phyloP scores from a whole-genome alignment of 2,113 vertebrate genomes.

The Labeo catla region DNA sequence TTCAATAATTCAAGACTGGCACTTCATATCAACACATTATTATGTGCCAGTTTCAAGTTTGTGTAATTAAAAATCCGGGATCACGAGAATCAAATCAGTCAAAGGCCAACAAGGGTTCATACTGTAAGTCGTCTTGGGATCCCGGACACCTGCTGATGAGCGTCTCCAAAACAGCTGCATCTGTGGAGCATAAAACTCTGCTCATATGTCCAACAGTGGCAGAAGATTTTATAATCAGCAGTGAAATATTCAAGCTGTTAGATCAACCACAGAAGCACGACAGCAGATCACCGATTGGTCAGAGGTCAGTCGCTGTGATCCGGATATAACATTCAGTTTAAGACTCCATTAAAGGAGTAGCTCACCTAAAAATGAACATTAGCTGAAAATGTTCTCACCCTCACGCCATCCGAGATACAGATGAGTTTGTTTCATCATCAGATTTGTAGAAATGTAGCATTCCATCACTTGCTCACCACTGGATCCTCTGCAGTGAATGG shows the following conservation, averaged over 20 bases:
- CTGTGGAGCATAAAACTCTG: neutral
- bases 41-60: too few species aligned
- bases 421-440: too few species aligned
- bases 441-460: too few species aligned
- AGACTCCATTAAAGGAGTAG: neutral
- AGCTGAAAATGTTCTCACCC: too few species aligned
- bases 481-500: too few species aligned
- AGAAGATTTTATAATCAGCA: neutral
- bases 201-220: neutral
- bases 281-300: neutral
- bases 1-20: too few species aligned
- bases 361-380: too few species aligned
- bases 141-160: neutral
- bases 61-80: neutral
- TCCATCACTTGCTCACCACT: too few species aligned
- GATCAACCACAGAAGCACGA: neutral
- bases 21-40: too few species aligned
- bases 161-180: neutral
- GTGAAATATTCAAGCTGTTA: neutral
- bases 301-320: neutral
- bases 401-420: too few species aligned
- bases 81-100: neutral
- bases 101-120: neutral
- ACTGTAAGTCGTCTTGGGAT: neutral
- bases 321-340: neutral